These are phyloP conservation scores for Aphelocoma coerulescens DNA, from an alignment of 2,113 vertebrate species.

Conservation along the genomic window DNA sequence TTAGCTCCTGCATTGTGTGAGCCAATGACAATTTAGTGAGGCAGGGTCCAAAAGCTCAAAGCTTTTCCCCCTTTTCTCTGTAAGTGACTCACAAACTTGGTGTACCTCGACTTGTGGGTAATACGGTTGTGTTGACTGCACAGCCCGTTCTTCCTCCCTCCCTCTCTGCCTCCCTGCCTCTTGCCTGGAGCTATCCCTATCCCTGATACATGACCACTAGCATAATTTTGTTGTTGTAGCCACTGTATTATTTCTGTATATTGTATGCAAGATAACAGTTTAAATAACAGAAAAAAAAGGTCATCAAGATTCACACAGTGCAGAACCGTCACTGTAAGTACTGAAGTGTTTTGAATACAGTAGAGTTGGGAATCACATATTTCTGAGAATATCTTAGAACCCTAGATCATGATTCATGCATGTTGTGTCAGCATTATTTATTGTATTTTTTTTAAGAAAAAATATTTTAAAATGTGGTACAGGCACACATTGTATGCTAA, in stretches of 20 bases:
- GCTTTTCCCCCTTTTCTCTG: background rate
- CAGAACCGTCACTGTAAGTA: background rate
- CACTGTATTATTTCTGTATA: background rate
- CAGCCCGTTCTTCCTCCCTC: background rate
- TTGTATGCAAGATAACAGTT: background rate
- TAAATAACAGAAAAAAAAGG: background rate
- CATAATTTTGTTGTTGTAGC: background rate
- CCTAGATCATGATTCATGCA: background rate
- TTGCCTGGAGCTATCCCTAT: background rate
- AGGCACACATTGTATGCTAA: background rate
- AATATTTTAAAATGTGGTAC: background rate
- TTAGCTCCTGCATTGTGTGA: background rate
- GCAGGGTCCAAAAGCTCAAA: background rate
- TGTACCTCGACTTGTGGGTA: background rate
- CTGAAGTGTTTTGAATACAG: background rate
- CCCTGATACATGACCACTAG: background rate
- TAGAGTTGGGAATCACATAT: background rate
- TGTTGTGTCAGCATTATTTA: background rate
- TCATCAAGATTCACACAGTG: background rate
- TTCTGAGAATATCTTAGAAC: background rate
- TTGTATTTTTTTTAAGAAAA: background rate
- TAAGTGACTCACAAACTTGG: background rate
- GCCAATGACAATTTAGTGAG: background rate
- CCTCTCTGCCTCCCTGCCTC: background rate
- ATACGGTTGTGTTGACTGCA: background rate